Base-by-base conservation (phyloP, 2,888 invertebrate species). In the Noctua comes region DNA sequence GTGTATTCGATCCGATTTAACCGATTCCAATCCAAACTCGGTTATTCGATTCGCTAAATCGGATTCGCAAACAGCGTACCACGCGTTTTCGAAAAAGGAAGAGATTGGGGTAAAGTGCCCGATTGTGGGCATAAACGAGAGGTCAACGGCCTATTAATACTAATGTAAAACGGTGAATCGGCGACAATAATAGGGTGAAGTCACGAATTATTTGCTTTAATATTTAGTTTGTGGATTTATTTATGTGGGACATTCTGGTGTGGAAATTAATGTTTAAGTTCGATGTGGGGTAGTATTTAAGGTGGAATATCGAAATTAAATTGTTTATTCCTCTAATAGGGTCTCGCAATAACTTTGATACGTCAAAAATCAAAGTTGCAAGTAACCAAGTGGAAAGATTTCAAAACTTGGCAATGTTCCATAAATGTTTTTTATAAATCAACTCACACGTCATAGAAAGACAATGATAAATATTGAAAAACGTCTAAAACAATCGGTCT, bases 91-190 rank as follows among this genome's bases (percentile, higher is more conserved):
- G 72, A 93, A 93, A 93, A 91, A 91, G 93, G 91, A 85, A 89
- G 86, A 84, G 80, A 84, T 88, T 89, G 88, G 91, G 92, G 93
- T 91, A 90, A 91, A 86, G 80, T 43, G 78, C 80, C 89, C 90
- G 88, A 85, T 88, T 88, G 86, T 83, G 86, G 86, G 86, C 90
- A 88, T 82, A 89, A 87, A 83, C 89, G 88, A 79, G 85, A 88
- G 94, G 92, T 93, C 91, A 90, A 88, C 84, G 91, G 74, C 92
- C 94, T 92, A 89, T 91, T 93, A 91, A 94, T 92, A 89, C 83
- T 84, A 74, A 84, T 89, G 87, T 89, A 81, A 77, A 89, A 89
- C 87, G 84, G 89, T 89, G 83, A 89, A 88, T 86, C 79, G 80
- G 77, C 77, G 77, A 84, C 88, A 87, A 83, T 82, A 86, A 84